Evolutionary conservation across 2,888 invertebrate genomes (phyloP).

Genomic region (Melanotus villosus): DNA sequence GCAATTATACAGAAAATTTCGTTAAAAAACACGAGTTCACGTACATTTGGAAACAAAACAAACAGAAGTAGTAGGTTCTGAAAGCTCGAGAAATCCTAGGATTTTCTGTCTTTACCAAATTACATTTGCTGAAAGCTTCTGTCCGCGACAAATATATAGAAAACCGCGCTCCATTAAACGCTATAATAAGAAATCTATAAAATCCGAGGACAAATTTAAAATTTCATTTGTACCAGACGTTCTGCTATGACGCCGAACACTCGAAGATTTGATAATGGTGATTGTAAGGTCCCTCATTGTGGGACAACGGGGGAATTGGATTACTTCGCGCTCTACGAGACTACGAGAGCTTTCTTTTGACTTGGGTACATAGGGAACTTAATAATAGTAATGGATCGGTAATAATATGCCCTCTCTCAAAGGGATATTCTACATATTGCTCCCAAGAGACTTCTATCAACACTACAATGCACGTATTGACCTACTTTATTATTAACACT

Average conservation of each 20-base stretch:
- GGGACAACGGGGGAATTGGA: not conserved
- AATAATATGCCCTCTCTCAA: slow-evolving; percentile 1
- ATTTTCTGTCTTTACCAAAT: slow-evolving; percentile 39
- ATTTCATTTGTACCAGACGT: slow-evolving; percentile 25
- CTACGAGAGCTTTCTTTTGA: not conserved
- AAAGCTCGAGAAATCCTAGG: slow-evolving; percentile 24
- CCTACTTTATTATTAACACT: slow-evolving; percentile 49
- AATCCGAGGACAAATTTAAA: slow-evolving; percentile 34
- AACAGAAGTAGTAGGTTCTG: slow-evolving; percentile 20
- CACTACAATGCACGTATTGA: slow-evolving; percentile 42
- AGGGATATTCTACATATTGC: not conserved
- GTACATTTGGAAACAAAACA: slow-evolving; percentile 6
- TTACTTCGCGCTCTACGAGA: not conserved
- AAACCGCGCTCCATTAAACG: slow-evolving; percentile 38
- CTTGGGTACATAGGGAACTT: not conserved
- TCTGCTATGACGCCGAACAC: not conserved
- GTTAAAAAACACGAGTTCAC: not conserved
- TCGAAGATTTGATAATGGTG: not conserved
- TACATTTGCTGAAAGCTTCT: slow-evolving; percentile 37
- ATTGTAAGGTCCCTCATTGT: not conserved
- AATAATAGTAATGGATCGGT: not conserved
- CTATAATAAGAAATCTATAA: slow-evolving; percentile 40
- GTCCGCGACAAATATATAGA: slow-evolving; percentile 40
- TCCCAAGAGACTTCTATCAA: slow-evolving; percentile 4
- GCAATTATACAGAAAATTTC: slow-evolving; percentile 9